Evolutionary conservation across 2,888 invertebrate species (phyloP), one percentile per base, ranked within the genome.

Genomic region (Pristionchus mayeri): DNA sequence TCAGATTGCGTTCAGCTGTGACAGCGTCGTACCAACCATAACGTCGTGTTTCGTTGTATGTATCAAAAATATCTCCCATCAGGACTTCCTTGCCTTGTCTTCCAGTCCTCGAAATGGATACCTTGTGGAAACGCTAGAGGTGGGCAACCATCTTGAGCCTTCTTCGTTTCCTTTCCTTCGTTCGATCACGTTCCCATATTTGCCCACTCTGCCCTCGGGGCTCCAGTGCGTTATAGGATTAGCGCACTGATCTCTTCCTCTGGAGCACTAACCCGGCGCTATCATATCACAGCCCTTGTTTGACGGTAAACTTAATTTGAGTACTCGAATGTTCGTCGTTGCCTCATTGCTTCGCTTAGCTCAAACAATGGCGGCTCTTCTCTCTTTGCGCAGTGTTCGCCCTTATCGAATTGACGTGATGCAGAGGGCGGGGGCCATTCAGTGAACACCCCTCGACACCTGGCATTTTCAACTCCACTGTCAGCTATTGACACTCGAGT

Each of bases 221-320:
- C 30, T 30, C 40, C 37, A 37, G 21, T 24, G n/a, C 71, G 21
- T 40, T n/a, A 71, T 44, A 40, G 71, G 71, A 37, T 71, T 71
- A 71, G 44, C 11, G n/a, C 71, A 21, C 71, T 71, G 44, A 71
- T 40, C 24, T n/a, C 9, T 9, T 40, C 44, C 71, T 24, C 40
- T 13, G 13, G 44, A n/a, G n/a, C n/a, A n/a, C n/a, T n/a, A n/a
- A 44, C 44, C 13, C 44, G 44, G 44, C 44, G 11, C 24, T 71
- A 71, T 71, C 71, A 71, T 71, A 71, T 71, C 71, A 71, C 40
- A 40, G 37, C 44, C 71, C 71, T 71, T 71, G 71, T 71, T 71
- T 71, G 71, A 63, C 7, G 24, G 34, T 13, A 34, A 63, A 63
- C 63, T 63, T 21, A 21, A 27, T 7, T 34, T 30, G 60, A 57